Evolutionary conservation across 2,888 invertebrate species (phyloP), one percentile per base, ranked within the genome.

Genomic region (Polydrusus cervinus): DNA sequence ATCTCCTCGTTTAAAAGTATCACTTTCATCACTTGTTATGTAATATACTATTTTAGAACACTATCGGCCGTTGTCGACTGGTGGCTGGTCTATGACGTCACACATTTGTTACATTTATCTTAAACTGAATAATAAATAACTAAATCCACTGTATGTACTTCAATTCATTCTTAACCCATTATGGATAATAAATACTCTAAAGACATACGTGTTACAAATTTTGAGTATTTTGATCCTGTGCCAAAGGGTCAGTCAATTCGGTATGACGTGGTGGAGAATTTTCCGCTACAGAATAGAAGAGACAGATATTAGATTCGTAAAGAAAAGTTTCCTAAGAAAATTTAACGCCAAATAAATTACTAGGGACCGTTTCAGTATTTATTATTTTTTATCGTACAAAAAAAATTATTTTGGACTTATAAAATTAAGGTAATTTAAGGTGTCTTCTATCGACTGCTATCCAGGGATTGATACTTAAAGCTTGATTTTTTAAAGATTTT

Each of bases 201-300:
- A 66, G 18, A 71, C 71, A 69, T 72, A 69, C 69, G 72, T 72
- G 64, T 72, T 76, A 76, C 65, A 76, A 72, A 76, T 76, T 76
- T 68, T 64, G 57, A 76, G 51, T 71, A 70, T 71, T 75, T 61
- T 75, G 71, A 61, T 71, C 72, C 69, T 61, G n/a, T 51, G 74
- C 60, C 69, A 72, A 55, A 38, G 72, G 72, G 65, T 76, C 71
- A 60, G 49, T 65, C 65, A 40, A 20, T 65, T 76, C 69, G 60
- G 76, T 76, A 64, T 69, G 72, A 16, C 18, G 69, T 49, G 76
- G 69, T 53, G 14, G 64, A 0, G 64, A 49, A 76, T 68, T 76
- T 64, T 68, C 76, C 18, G 64, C 76, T 76, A 64, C 34, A 71
- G 62, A 68, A 68, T 65, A 72, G 16, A 66, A 70, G 38, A 68